These are phyloP conservation scores for Eulithis testata DNA, from an alignment of 2,888 invertebrate species.

Conservation along the genomic window DNA sequence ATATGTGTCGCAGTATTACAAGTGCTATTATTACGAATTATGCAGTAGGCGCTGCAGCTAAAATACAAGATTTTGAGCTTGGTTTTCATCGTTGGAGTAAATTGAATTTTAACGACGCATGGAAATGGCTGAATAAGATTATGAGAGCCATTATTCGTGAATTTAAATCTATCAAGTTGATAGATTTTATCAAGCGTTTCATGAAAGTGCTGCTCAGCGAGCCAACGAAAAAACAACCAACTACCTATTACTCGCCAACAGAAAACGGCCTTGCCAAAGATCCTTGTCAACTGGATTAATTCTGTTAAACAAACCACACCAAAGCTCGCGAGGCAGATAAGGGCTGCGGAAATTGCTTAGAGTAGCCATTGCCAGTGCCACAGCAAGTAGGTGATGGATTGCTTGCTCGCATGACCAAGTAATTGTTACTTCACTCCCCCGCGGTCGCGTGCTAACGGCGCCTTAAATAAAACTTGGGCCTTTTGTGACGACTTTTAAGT, in stretches of 20 bases:
- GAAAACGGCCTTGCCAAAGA: constrained; percentile 61
- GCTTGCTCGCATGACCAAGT: constrained; percentile 79
- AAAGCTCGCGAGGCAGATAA: constrained; percentile 74
- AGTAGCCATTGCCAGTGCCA: constrained; percentile 73
- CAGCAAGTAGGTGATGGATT: constrained; percentile 80
- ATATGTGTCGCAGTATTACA: constrained; percentile 65
- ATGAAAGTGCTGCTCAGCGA: constrained; percentile 13
- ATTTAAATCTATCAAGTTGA: constrained; percentile 7
- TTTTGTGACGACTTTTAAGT: constrained; percentile 58
- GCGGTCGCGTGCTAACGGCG: constrained; percentile 64
- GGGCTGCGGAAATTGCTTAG: constrained; percentile 80
- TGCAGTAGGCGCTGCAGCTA: constrained; percentile 59
- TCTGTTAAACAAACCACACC: constrained; percentile 77
- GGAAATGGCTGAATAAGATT: too few species aligned
- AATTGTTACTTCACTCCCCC: constrained; percentile 78
- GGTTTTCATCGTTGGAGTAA: too few species aligned
- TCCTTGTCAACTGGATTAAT: constrained; percentile 67
- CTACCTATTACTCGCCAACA: constrained; percentile 12
- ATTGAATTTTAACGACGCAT: too few species aligned
- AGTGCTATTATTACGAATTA: constrained; percentile 70
- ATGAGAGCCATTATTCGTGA: too few species aligned
- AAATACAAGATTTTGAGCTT: constrained; percentile 43
- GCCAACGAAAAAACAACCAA: constrained; percentile 21
- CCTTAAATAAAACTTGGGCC: constrained; percentile 65
- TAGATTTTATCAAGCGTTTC: constrained; percentile 41